Base-by-base conservation (phyloP, 2,113 vertebrate species). In the Paradoxurus hermaphroditus region DNA sequence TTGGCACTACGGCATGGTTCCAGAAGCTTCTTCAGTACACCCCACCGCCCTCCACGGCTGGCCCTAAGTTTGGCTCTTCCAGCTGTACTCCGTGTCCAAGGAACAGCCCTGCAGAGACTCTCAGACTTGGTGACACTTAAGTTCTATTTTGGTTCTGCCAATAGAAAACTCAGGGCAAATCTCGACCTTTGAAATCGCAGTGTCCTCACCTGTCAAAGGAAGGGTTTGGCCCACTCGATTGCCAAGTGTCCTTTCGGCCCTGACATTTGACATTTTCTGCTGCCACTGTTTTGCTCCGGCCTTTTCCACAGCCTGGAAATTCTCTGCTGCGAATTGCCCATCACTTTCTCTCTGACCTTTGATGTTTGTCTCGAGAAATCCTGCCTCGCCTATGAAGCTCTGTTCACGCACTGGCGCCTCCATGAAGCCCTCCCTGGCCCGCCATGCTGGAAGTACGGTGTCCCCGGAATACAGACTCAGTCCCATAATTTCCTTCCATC, bases 1-100 rank as follows among this genome's bases (percentile, higher is more conserved):
- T 1, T 4, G 2, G 19, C 62, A 56, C 62, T 6, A 3, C 5
- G 16, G 0, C 2, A 13, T 10, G 18, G 11, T 27, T 82, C 72
- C 19, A 27, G 39, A 89, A 84, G 13, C 12, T 25, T 79, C 56
- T 36, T n/a, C 12, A 31, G 21, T 1, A 6, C 27, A 7, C 36
- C 39, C 46, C 9, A 9, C 19, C 0, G 3, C 36, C 14, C 67
- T 2, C 3, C 34, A 44, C 34, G 12, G 31, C 29, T 27, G 1
- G 67, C 49, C 41, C 12, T n/a, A 15, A 14, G 39, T 23, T 23
- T 49, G 21, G 31, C 36, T 49, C 21, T 14, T n/a, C 51, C 81
- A 23, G 2, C 34, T 39, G 7, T 2, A 4, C 19, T 15, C 41
- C 1, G 68, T 12, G 62, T 34, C 12, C 13, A 1, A 39, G 67